Base-by-base conservation (phyloP, 2,113 vertebrate genomes). In the Cygnus buccinator region DNA sequence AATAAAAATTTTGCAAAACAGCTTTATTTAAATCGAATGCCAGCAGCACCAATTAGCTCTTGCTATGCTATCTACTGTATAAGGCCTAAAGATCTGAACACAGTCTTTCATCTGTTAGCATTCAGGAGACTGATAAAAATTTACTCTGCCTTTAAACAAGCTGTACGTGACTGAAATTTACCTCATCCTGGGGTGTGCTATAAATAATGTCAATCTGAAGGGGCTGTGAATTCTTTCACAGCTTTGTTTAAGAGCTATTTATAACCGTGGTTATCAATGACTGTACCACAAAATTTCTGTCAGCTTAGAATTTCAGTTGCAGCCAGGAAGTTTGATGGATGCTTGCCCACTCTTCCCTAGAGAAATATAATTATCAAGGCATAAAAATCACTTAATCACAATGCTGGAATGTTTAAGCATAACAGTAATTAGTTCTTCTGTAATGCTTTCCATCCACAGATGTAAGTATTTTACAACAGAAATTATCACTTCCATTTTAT, bases 91-190 rank as follows among this genome's bases (percentile, higher is more conserved):
- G 92, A 97, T 96, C n/a, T 86, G 97, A 97, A 76, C 93, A 89
- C 44, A 79, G 70, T 84, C 95, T 97, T 97, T 98, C 96, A 97
- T 97, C 97, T 97, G 91, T 94, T 94, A 96, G 80, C 77, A 81
- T 98, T 97, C 96, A 96, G 94, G 92, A 97, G 96, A 97, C 96
- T 65, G 97, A 97, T 97, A 97, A 98, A 98, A 98, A 96, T 97
- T 97, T 93, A 90, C 87, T 96, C 94, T 94, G 97, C 94, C 96
- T 97, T 97, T 96, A 97, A 95, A 92, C 88, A 93, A 93, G 97
- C 94, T 94, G 95, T 98, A 96, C 85, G 87, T 97, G 97, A 97
- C 97, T 97, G 95, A 97, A 97, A 96, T 96, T 95, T 97, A 93
- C 98, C 95, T 97, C 97, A 95, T 97, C 96, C 95, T 97, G 93